Evolutionary conservation across 2,797 vertebrate species (phyloP), one percentile per base, ranked within the genome.

Genomic region (Tapirus indicus): DNA sequence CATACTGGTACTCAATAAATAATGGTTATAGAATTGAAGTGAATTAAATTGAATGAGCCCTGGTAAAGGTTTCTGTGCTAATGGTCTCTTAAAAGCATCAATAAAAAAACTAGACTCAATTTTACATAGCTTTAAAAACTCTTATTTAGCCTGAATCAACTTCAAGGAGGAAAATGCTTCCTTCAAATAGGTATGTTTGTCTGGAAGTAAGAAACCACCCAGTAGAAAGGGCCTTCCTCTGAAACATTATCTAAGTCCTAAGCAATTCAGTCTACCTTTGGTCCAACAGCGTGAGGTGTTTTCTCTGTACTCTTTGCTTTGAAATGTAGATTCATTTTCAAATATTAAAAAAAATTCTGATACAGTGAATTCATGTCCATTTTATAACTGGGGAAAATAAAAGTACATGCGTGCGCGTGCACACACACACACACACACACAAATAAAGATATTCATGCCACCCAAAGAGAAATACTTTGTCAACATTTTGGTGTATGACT

Each of bases 121-220:
- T 93, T 91, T 83, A 94, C 20, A 21, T 74, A 74, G 35, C 49
- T 94, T 93, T 60, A 89, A 96, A 91, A 90, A 32, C 56, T 32
- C 49, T 68, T 88, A 58, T 68, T 72, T 84, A 80, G 71, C 23
- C 75, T 32, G 6, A 91, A 41, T 94, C 89, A 96, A 49, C 71
- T 72, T 74, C 58, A 60, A 78, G 62, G 49, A 94, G 62, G 38
- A 66, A 96, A 97, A 95, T 23, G n/a, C 20, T 93, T 96, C 94
- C 85, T 80, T 92, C 35, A 78, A 92, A 86, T n/a, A 84, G 60
- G 2, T 44, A 23, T 47, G 38, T 68, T 95, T 92, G 8, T 60
- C 69, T 58, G 35, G 84, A 96, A 94, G 93, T 35, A 54, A 5
- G 75, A 94, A 92, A 47, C n/a, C n/a, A 44, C 0, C 16, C 44